Conservation (phyloP, 2,113 vertebrate genomes). For the Xiphorhynchus elegans region DNA sequence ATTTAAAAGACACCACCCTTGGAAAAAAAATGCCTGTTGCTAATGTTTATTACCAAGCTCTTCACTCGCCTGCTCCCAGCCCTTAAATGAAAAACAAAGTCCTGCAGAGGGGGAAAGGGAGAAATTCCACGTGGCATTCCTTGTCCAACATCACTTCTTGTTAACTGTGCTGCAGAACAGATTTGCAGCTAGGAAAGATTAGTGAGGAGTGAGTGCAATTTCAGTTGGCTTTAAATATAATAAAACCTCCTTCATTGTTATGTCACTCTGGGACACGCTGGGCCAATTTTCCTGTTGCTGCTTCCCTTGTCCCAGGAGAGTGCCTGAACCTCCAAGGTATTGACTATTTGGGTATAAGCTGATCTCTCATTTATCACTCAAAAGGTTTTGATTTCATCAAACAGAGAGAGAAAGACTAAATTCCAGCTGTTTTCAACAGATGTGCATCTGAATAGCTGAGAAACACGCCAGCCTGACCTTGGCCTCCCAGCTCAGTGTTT, state of each 20-base stretch:
- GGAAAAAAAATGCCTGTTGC: constrained; percentile 4
- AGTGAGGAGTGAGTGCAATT: background rate
- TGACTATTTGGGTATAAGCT: background rate
- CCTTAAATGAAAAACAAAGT: background rate
- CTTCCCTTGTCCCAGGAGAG: background rate
- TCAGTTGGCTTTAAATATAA: background rate
- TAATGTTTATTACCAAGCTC: background rate
- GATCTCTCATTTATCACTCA: background rate
- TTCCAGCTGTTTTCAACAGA: background rate
- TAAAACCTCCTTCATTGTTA: background rate
- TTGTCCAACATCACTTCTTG: background rate
- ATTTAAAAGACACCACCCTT: constrained; percentile 67
- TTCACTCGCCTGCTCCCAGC: background rate
- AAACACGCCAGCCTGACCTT: constrained; percentile 7
- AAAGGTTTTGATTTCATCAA: constrained; percentile 39
- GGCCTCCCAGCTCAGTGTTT: background rate
- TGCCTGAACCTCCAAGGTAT: background rate
- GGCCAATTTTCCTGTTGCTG: background rate
- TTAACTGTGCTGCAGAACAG: background rate
- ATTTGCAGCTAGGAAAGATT: background rate
- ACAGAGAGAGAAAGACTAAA: background rate
- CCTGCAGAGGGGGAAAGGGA: background rate
- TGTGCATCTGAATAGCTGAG: constrained; percentile 2
- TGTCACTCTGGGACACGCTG: background rate
- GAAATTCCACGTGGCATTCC: background rate